Evolutionary conservation across 2,888 invertebrate genomes (phyloP).

Genomic region (Andrena bucephala): DNA sequence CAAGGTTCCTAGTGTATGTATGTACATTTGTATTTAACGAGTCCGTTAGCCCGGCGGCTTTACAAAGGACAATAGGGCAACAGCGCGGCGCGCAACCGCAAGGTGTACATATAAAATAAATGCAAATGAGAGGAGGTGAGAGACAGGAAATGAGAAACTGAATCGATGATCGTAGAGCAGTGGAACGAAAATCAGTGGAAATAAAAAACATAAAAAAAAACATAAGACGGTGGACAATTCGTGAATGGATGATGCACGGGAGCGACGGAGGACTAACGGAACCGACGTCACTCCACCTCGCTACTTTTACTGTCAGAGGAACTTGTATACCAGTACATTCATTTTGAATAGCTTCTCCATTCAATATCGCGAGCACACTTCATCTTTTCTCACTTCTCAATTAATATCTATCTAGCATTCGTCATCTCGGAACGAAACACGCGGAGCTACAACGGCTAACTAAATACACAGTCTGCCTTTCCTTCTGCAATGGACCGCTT

Average conservation of each 20-base stretch:
- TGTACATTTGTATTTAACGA: constrained; percentile 56
- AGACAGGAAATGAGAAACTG: constrained; percentile 49
- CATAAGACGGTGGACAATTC: constrained; percentile 33
- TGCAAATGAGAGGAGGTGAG: not conserved
- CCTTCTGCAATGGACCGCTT: constrained; percentile 1
- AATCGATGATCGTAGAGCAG: constrained; percentile 59
- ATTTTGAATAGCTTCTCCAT: constrained; percentile 66
- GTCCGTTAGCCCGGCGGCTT: constrained; percentile 59
- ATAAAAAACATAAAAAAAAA: not conserved
- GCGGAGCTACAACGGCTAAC: not conserved
- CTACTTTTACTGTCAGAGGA: constrained; percentile 87
- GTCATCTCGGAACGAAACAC: constrained; percentile 12
- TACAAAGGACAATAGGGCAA: constrained; percentile 2
- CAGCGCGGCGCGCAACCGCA: not conserved
- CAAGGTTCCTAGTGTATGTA: constrained; percentile 58
- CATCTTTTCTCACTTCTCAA: not conserved
- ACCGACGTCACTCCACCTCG: constrained; percentile 77
- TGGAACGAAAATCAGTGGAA: too few species aligned
- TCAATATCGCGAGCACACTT: too few species aligned
- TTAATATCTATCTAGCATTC: constrained; percentile 49
- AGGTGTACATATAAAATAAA: constrained; percentile 6
- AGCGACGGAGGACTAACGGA: constrained; percentile 77
- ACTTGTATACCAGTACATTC: constrained; percentile 90
- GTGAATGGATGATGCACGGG: constrained; percentile 40
- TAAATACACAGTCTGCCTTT: too few species aligned